Evolutionary conservation across 2,113 vertebrate species (phyloP).

Genomic region (Megaptera novaeangliae): DNA sequence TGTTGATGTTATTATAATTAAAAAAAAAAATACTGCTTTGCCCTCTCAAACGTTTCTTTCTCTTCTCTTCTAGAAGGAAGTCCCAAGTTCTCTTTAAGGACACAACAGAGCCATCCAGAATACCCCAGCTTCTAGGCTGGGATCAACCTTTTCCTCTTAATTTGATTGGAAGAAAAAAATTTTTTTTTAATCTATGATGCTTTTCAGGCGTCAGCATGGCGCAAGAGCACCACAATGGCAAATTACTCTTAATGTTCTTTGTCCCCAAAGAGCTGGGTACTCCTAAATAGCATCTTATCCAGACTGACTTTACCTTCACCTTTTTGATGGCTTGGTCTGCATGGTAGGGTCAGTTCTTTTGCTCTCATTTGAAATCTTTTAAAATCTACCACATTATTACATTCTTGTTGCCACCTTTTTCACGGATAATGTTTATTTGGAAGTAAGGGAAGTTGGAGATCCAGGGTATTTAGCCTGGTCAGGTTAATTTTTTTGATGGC

Average conservation of each 20-base stretch:
- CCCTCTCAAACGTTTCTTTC: neutral
- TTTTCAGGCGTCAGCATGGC: neutral
- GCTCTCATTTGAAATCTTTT: neutral
- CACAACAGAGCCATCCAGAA: neutral
- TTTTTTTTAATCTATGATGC: neutral
- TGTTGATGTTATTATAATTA: neutral
- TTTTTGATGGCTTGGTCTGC: neutral
- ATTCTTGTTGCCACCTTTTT: neutral
- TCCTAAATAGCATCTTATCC: neutral
- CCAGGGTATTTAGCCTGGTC: neutral
- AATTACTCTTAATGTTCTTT: neutral
- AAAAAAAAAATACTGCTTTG: neutral
- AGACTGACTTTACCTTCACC: neutral
- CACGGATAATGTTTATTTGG: neutral
- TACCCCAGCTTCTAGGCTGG: slow-evolving; percentile 12
- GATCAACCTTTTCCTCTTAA: slow-evolving; percentile 2
- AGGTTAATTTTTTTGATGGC: neutral
- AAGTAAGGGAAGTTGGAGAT: neutral
- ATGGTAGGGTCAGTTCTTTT: neutral
- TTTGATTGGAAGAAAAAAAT: neutral
- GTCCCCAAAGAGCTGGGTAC: neutral
- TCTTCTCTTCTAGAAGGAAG: slow-evolving; percentile 12
- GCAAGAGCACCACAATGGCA: neutral
- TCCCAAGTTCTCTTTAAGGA: slow-evolving; percentile 15
- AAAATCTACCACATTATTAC: neutral